Base-by-base conservation (phyloP, 92 coral and sea anemone genomes). In the Zoanthus solanderi region DNA sequence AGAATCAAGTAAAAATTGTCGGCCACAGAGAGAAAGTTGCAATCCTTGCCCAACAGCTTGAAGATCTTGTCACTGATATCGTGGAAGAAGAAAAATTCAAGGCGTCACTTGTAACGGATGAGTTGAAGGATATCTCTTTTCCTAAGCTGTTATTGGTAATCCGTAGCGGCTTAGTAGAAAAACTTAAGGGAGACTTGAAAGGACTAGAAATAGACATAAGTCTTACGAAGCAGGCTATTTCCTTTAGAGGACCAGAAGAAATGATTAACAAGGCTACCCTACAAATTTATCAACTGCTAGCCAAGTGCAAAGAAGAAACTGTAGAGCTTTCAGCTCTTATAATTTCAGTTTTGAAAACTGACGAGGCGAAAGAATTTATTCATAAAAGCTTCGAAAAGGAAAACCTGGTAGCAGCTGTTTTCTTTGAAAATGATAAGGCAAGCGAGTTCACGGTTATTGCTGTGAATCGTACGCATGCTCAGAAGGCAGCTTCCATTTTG, bases 371-470 rank as follows among this genome's bases (percentile, higher is more conserved):
- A 52, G 83, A 69, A 42, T 72, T 45, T 54, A 61, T 90, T 47
- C 45, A 87, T 18, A 57, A 32, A 29, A 29, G 34, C 71, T 78
- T 90, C 32, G 61, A 84, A 47, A 8, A 85, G 42, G 13, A 78
- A 13, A 18, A 90, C 0, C 31, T 90, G 14, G 82, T 71, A 5
- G 92, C 92, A 31, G 76, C 78, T 67, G 18, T 90, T 15, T 78
- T 68, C 29, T 71, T 74, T 9, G 89, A 71, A 31, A 61, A 16
- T 12, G 71, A 71, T 6, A 76, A 66, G 29, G 71, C 63, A 37
- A 92, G 63, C 9, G 81, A 86, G 50, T 78, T 92, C 6, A 0
- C 50, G 2, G 90, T 91, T 18, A 54, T 90, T 63, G 96, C 92
- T 2, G 16, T 86, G 53, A 85, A 91, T 66, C 80, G 88, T 32